A percentile compares a stretch with the other conserved stretches of the same genome.
Conservation (phyloP, 2,797 vertebrate species). For the Apogon talboti region DNA sequence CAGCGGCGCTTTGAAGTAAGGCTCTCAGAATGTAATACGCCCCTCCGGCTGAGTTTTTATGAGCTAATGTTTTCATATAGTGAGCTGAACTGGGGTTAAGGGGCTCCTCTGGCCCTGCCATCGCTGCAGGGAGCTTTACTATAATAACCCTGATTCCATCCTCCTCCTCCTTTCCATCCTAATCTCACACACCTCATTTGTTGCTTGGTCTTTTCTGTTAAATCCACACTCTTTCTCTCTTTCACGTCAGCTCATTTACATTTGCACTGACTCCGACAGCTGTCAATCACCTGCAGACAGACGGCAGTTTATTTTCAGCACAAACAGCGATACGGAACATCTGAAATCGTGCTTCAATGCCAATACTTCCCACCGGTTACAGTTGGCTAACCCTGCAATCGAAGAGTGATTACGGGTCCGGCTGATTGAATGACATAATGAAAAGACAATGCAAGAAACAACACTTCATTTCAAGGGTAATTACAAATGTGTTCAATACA, state of each 20-base stretch:
- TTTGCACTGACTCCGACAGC: conserved; percentile 19
- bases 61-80: conserved; percentile 51
- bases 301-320: conserved; percentile 35
- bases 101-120: conserved; percentile 27
- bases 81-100: conserved; percentile 43
- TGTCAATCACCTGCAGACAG: conserved; percentile 50
- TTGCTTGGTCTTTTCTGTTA: conserved; percentile 17
- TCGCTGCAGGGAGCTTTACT: conserved; percentile 21
- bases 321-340: conserved; percentile 6
- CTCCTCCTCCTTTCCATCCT: conserved; percentile 19
- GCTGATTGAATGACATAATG: background rate
- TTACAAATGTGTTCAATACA: conserved; percentile 3
- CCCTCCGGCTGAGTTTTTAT: conserved; percentile 52
- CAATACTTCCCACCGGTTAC: conserved; percentile 23
- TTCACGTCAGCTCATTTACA: background rate
- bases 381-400: conserved; percentile 1
- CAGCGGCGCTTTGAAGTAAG: conserved; percentile 53
- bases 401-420: conserved; percentile 5
- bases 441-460: conserved; percentile 5
- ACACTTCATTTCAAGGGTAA: conserved; percentile 1
- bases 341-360: conserved; percentile 34
- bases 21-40: conserved; percentile 51
- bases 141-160: conserved; percentile 36
- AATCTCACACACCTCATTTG: conserved; percentile 22
- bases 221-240: background rate